Base-by-base conservation (phyloP, 2,113 vertebrate genomes). In the Hippocampus abdominalis region DNA sequence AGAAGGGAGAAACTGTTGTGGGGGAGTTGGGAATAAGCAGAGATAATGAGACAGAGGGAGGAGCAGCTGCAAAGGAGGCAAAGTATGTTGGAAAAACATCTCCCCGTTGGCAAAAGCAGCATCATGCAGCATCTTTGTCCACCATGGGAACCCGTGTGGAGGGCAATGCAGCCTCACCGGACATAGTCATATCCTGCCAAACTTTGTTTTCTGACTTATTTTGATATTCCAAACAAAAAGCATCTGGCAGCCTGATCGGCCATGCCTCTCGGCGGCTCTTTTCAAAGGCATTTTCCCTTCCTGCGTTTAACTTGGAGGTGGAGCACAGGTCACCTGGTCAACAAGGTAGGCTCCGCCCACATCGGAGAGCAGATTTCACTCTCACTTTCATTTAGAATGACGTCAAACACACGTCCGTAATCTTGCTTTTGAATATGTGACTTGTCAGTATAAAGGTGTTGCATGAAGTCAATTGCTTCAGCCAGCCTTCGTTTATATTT, bases 251-350 rank as follows among this genome's bases (percentile, higher is more conserved):
- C 6, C 4, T 11, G 1, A 15, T 10, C 2, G 66, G 61, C 27
- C 16, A 91, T 92, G 89, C 73, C 83, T 27, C 72, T 85, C 18
- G 68, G 73, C n/a, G 59, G 61, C 39, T 77, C 68, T 40, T 54
- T 89, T 29, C 71, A 54, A 29, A 80, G 71, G 60, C 80, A 23
- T 23, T 78, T 90, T 1, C 40, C 73, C 40, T 76, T 77, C 44
- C 64, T 89, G 68, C 69, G 73, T 48, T 79, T 77, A 25, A 75
- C 84, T 25, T 86, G 86, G 86, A 86, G 87, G 77, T 87, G 87
- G 81, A 89, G 89, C 66, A 78, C 84, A 15, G 87, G 82, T 40
- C 46, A 84, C 82, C 76, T 84, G 74, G 80, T 82, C 23, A 68
- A 71, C 69, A 90, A 91, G 91, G 89, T 92, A 91, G 23, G 20